Percentiles rank a stretch among this genome's conserved stretches.
Evolutionary conservation across 2,113 vertebrate species (phyloP).

Genomic region (Puntigrus tetrazona): DNA sequence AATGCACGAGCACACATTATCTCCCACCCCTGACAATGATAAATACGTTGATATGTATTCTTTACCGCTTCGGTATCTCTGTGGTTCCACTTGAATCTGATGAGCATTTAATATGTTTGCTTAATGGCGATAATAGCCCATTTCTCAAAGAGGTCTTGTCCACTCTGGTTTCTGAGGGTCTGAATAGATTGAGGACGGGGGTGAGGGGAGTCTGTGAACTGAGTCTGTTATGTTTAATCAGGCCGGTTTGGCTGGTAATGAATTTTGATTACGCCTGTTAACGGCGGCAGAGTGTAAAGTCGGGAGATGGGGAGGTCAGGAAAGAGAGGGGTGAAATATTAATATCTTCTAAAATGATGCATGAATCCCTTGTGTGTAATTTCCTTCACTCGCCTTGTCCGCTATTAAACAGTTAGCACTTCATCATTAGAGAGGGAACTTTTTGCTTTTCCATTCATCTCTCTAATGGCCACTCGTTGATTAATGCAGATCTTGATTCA

Average conservation of each 20-base stretch:
- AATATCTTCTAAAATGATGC: constrained; percentile 99
- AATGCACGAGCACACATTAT: neutral
- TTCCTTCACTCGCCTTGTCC: constrained; percentile 93
- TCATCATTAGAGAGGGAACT: constrained; percentile 98
- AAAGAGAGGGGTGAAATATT: constrained; percentile 80
- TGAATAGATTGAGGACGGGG: constrained; percentile 58
- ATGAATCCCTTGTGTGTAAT: constrained; percentile 97
- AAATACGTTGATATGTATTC: constrained; percentile 9
- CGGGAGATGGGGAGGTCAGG: constrained; percentile 50
- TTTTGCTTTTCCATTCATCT: constrained; percentile 96
- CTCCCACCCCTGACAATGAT: neutral
- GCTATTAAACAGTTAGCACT: constrained; percentile 98
- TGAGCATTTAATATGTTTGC: constrained; percentile 25
- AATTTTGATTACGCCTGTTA: constrained; percentile 99
- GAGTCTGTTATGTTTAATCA: constrained; percentile 96
- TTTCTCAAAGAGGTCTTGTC: constrained; percentile 18
- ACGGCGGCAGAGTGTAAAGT: constrained; percentile 74
- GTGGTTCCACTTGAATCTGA: constrained; percentile 6
- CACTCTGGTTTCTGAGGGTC: constrained; percentile 16
- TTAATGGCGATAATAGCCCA: constrained; percentile 12
- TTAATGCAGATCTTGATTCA: constrained; percentile 98
- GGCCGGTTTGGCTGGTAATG: constrained; percentile 94
- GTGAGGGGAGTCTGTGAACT: constrained; percentile 73
- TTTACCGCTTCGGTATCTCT: neutral
- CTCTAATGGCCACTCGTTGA: constrained; percentile 84